Base-by-base conservation (phyloP, 2,113 vertebrate genomes). In the Rhinogobius similis region DNA sequence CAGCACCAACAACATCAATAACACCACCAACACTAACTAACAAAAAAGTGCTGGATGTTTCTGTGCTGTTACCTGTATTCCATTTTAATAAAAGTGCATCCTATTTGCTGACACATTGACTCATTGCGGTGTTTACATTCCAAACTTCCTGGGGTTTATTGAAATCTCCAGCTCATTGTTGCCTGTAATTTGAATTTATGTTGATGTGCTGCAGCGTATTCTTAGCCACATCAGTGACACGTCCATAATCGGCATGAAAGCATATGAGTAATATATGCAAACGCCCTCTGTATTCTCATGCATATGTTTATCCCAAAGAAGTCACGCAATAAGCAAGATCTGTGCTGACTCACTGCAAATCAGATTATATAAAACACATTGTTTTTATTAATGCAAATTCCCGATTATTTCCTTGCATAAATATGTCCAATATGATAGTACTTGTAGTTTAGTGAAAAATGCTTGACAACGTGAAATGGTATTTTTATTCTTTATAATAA, bases 171-270 rank as follows among this genome's bases (percentile, higher is more conserved):
- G 0, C 21, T 52, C 55, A 38, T 7, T 59, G 1, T 13, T 68
- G 3, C 65, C 1, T 65, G 67, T 38, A 52, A 56, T 67, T 46
- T 38, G 38, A 2, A 18, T 65, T 21, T 56, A 26, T 67, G 44
- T 29, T 41, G 10, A 32, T 23, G 44, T 21, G 14, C 13, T 36
- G 32, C 36, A 24, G 9, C n/a, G 9, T 48, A 26, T 61, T 56
- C 24, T 27, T 16, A 36, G 23, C 38, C 43, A 14, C 46, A 53
- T 75, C 48, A 65, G 32, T 65, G 73, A 65, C 44, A 67, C 43
- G 24, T 68, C 9, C 23, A 13, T 70, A 44, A 75, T 77, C 67
- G 67, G 48, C 68, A 2, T 73, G 76, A 75, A 75, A 74, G 62
- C 46, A 0, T 56, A 0, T n/a, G 58, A 38, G 27, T 38, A 61